Evolutionary conservation across 1,140 invertebrate species (phyloP), one percentile per base, ranked within the genome.

Genomic region (Drosophila biarmipes): DNA sequence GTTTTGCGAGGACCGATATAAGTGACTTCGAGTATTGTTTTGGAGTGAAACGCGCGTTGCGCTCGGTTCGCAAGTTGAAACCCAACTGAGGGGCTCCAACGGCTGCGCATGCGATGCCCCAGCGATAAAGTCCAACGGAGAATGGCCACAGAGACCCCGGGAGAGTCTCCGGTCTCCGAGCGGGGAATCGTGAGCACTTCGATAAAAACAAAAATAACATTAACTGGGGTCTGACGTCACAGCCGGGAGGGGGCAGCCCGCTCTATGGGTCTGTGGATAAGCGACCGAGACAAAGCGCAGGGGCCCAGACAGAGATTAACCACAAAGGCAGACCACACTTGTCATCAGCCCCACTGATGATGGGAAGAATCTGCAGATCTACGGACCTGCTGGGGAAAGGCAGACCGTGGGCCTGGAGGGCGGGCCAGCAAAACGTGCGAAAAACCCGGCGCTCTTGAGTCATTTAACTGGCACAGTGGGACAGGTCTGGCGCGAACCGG

Each of bases 41-140:
- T 34, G 31, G 45, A 38, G 48, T 53, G 57, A 67, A 78, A 19
- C 31, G 45, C 64, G 71, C 57, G 71, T 67, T 76, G 84, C 52
- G 66, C 48, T 87, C 66, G 45, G 54, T 43, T 66, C 58, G 79
- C 78, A 40, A 57, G 71, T 73, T 55, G 37, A 68, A 89, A 59
- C 59, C 15, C 63, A 89, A 87, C 74, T 87, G 79, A 78, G 80
- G 72, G 68, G 62, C 71, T 46, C 11, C 42, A 82, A 74, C 64
- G 59, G 81, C 15, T 66, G 82, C 82, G 84, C 84, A 76, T 89
- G 82, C 84, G 82, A 89, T 53, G 61, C 78, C 78, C 57, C 61
- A 54, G 49, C 53, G 19, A 49, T 17, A 34, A 38, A 54, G n/a
- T 15, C 38, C n/a, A n/a, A 17, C 11, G 12, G 40, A 55, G 38